phyloP scores from a whole-genome alignment of 2,113 vertebrate genomes.

The Phrynocephalus versicolor region DNA sequence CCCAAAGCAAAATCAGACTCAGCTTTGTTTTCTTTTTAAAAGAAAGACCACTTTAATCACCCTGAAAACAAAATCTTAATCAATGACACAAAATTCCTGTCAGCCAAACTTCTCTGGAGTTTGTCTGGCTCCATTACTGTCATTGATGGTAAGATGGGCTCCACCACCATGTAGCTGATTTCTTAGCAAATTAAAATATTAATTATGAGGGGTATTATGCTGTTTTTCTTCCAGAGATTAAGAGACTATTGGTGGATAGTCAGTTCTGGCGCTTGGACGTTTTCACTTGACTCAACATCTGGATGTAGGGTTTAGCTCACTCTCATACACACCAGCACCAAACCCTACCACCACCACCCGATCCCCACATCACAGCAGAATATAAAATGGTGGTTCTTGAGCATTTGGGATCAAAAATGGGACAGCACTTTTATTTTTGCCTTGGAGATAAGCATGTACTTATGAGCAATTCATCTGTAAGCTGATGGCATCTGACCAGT shows the following conservation, averaged over 20 bases:
- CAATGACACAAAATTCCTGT: slow-evolving; percentile 77
- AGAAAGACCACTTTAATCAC: slow-evolving; percentile 72
- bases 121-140: slow-evolving; percentile 76
- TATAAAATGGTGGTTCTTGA: slow-evolving; percentile 58
- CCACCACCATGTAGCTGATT: slow-evolving; percentile 73
- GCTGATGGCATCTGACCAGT: slow-evolving; percentile 19
- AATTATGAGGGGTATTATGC: slow-evolving; percentile 78
- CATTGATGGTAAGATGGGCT: slow-evolving; percentile 60
- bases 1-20: slow-evolving; percentile 74
- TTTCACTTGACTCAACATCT: slow-evolving; percentile 65
- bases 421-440: slow-evolving; percentile 38
- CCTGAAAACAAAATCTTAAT: slow-evolving; percentile 78
- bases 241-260: slow-evolving; percentile 54
- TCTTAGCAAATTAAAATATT: slow-evolving; percentile 82
- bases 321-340: slow-evolving; percentile 43
- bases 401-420: slow-evolving; percentile 54
- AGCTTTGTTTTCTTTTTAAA: slow-evolving; percentile 75
- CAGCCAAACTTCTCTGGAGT: slow-evolving; percentile 73
- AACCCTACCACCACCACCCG: not conserved
- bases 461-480: slow-evolving; percentile 20
- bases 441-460: slow-evolving; percentile 58
- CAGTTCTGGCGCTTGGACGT: slow-evolving; percentile 50
- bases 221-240: slow-evolving; percentile 74
- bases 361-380: slow-evolving; percentile 41
- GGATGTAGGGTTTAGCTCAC: slow-evolving; percentile 44